phyloP scores from a whole-genome alignment of 2,888 invertebrate species.

The Hyalella azteca region DNA sequence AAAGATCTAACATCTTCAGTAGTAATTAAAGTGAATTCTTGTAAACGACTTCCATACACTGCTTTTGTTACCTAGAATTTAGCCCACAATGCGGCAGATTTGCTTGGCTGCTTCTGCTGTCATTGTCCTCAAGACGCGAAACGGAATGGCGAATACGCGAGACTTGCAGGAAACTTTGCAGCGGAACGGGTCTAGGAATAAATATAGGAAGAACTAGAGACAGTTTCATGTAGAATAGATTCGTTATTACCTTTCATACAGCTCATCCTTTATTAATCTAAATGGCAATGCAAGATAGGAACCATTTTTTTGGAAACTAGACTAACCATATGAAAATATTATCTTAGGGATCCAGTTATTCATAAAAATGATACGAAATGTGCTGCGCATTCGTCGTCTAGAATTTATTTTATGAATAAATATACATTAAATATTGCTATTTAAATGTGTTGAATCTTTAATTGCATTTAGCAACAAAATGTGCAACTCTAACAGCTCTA shows the following conservation, averaged over 20 bases:
- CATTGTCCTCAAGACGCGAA: neutral
- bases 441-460: too few relatives aligned
- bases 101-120: neutral
- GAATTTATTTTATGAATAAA: too few relatives aligned
- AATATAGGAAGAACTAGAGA: neutral
- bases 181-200: neutral
- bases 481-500: too few relatives aligned
- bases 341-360: too few relatives aligned
- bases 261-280: neutral
- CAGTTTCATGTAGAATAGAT: neutral
- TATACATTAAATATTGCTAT: too few relatives aligned
- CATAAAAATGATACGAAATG: too few relatives aligned
- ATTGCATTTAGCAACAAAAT: too few relatives aligned
- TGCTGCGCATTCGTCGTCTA: too few relatives aligned
- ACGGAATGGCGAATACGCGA: neutral
- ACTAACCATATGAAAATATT: too few relatives aligned
- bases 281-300: too few relatives aligned
- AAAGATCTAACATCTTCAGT: neutral
- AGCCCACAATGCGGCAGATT: slow-evolving; percentile 13
- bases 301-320: too few relatives aligned
- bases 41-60: neutral
- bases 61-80: neutral
- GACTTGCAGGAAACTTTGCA: neutral
- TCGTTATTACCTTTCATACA: neutral
- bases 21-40: slow-evolving; percentile 35